A percentile compares a stretch with the other conserved stretches of the same genome.
Conservation (phyloP, 2,113 vertebrate genomes). For the Gallinago undulata region DNA sequence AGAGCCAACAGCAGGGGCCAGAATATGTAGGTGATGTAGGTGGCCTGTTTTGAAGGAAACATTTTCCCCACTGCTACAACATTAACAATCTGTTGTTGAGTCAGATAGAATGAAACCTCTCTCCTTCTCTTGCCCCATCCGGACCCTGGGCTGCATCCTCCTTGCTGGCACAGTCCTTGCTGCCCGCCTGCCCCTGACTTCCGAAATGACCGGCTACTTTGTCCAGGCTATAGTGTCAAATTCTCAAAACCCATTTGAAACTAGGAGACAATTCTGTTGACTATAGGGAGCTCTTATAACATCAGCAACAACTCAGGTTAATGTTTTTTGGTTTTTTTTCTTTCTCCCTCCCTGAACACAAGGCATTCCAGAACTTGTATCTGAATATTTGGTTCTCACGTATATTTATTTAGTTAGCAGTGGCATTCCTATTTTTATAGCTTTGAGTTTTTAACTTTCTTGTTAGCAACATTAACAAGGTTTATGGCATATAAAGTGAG, state of each 20-base stretch:
- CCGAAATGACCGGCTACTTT: neutral
- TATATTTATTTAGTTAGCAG: conserved; percentile 75
- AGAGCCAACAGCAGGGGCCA: neutral
- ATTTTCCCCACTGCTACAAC: neutral
- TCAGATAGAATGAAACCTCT: neutral
- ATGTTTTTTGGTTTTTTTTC: neutral
- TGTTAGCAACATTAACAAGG: conserved; percentile 80
- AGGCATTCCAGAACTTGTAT: conserved; percentile 56
- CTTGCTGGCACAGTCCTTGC: neutral
- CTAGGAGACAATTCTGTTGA: conserved; percentile 52
- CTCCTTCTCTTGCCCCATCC: neutral
- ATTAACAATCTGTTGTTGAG: neutral
- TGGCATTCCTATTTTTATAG: conserved; percentile 78
- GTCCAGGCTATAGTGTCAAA: neutral
- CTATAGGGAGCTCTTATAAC: conserved; percentile 49
- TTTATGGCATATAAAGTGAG: conserved; percentile 70
- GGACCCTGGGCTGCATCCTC: neutral
- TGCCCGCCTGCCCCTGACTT: neutral
- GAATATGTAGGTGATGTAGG: conserved; percentile 1
- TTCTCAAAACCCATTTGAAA: conserved; percentile 13
- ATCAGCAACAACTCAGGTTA: neutral
- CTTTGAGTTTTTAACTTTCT: conserved; percentile 75
- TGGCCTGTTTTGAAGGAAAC: neutral
- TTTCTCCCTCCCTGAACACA: conserved; percentile 25
- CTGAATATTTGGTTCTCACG: conserved; percentile 57